Conservation (phyloP, 1,140 invertebrate species). For the Diabrotica virgifera region DNA sequence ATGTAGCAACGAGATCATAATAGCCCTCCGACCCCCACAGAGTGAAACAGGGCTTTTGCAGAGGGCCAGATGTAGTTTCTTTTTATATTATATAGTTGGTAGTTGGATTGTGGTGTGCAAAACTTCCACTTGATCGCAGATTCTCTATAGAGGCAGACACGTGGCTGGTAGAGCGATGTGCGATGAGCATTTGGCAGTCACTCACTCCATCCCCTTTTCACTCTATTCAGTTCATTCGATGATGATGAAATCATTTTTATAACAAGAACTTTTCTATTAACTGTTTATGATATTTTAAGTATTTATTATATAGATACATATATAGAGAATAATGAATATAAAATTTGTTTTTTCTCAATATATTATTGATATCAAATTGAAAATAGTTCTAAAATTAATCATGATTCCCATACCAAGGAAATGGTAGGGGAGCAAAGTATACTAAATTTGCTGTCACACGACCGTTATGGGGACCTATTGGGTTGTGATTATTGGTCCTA, state of each 20-base stretch:
- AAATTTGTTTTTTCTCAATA: too few relatives aligned
- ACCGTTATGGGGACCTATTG: too few relatives aligned
- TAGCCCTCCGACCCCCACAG: conserved; percentile 4
- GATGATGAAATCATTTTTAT: background rate
- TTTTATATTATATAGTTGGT: conserved; percentile 12
- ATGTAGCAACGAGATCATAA: conserved; percentile 11
- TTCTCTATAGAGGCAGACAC: conserved; percentile 9
- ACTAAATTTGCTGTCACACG: too few relatives aligned
- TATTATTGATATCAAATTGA: too few relatives aligned
- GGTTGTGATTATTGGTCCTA: too few relatives aligned
- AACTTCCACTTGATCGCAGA: conserved; percentile 17
- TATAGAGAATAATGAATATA: too few relatives aligned
- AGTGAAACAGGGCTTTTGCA: conserved; percentile 1
- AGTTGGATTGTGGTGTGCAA: conserved; percentile 15
- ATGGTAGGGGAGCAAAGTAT: too few relatives aligned
- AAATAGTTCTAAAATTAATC: too few relatives aligned
- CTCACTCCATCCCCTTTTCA: conserved; percentile 6
- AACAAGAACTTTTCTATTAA: too few relatives aligned
- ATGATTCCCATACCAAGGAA: too few relatives aligned
- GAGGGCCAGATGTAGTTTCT: conserved; percentile 5
- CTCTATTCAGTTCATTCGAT: conserved; percentile 10
- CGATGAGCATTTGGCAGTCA: conserved; percentile 15
- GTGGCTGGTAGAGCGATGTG: background rate
- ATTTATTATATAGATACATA: too few relatives aligned
- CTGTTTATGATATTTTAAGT: too few relatives aligned